Evolutionary conservation across 2,797 vertebrate genomes (phyloP).

Genomic region (Spheniscus humboldti): DNA sequence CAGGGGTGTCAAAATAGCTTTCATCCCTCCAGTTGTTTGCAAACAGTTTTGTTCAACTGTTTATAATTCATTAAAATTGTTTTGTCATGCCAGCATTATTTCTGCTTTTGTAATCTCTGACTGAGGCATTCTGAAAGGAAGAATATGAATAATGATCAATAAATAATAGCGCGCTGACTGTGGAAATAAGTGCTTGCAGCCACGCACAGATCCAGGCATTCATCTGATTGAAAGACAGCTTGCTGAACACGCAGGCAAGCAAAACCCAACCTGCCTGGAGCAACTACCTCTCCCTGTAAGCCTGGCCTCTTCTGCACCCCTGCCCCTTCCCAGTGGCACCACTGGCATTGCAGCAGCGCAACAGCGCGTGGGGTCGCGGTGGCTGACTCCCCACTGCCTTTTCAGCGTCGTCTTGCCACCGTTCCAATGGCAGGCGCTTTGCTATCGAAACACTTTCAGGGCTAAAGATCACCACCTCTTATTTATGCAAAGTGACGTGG

Average conservation of each 20-base stretch:
- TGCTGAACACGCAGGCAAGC: neutral
- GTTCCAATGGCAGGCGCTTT: neutral
- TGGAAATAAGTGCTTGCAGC: neutral
- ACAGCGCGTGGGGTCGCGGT: accelerated
- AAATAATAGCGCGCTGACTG: neutral
- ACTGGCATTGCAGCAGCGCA: neutral
- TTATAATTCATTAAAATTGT: neutral
- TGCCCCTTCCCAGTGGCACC: neutral
- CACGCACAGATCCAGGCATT: neutral
- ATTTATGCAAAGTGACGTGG: neutral
- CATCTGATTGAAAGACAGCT: neutral
- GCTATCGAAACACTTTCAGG: accelerated
- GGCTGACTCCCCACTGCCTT: neutral
- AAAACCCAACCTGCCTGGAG: neutral
- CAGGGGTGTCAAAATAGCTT: neutral
- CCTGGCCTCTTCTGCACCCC: neutral
- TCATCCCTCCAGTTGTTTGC: neutral
- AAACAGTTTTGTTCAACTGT: neutral
- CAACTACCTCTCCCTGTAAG: neutral
- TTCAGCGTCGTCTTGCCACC: neutral
- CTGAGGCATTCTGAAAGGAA: neutral
- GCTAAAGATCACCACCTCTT: neutral
- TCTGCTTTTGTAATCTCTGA: neutral
- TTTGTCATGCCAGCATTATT: neutral
- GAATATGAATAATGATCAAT: neutral